Conservation (phyloP, 1,140 invertebrate genomes). For the Archegozetes longisetosus region DNA sequence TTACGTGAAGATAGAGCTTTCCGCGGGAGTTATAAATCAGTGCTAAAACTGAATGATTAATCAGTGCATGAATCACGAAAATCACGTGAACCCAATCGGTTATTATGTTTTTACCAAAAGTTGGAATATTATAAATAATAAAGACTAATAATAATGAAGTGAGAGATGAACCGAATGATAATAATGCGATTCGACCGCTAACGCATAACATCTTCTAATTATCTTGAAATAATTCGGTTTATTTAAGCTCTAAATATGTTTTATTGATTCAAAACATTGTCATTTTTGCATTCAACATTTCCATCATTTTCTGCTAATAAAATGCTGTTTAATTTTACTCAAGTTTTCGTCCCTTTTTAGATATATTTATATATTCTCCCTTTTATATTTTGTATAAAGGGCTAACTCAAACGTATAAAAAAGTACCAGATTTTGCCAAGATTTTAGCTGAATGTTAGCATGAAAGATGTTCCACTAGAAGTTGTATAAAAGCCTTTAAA, state of each 20-base stretch:
- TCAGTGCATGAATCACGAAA: neutral
- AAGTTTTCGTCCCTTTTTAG: too few relatives aligned
- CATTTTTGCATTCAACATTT: neutral
- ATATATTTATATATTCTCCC: too few relatives aligned
- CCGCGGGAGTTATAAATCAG: neutral
- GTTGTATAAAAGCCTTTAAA: too few relatives aligned
- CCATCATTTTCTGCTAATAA: neutral
- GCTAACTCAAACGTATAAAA: too few relatives aligned
- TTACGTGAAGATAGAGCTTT: neutral
- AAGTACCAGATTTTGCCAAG: too few relatives aligned
- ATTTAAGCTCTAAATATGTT: too few relatives aligned
- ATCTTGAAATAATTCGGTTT: neutral
- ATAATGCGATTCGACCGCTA: neutral
- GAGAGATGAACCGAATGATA: neutral
- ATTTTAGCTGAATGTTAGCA: too few relatives aligned
- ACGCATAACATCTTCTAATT: neutral
- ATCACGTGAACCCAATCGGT: neutral
- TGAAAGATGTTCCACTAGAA: too few relatives aligned
- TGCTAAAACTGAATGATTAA: neutral
- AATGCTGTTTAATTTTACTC: too few relatives aligned
- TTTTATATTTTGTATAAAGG: too few relatives aligned
- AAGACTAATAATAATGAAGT: neutral
- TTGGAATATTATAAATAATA: neutral
- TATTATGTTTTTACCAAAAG: neutral
- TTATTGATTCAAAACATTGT: neutral